Base-by-base conservation (phyloP, 2,888 invertebrate genomes). In the Anorthoa munda region DNA sequence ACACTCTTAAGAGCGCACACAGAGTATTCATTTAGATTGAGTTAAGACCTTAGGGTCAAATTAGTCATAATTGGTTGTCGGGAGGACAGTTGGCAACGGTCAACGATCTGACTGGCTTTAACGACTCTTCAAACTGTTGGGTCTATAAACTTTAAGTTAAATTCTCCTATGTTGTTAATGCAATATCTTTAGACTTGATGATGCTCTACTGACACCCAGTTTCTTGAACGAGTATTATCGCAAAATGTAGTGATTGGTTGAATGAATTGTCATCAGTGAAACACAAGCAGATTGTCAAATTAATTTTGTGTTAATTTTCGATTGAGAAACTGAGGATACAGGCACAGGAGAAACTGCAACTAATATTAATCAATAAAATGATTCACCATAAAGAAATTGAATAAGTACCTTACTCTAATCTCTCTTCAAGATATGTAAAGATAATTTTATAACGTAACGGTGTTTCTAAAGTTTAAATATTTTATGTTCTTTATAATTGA, bases 401-500 rank as follows among this genome's bases (percentile, higher is more conserved):
- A 51, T 58, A 56, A 18, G 4, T 7, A 26, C 18, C 12, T 26
- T n/a, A 51, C 39, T 45, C 26, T 7, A 72, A n/a, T 58, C 31
- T 31, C 5, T 73, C 18, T 45, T 21, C 21, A 5, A 21, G 2
- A n/a, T 58, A 31, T 13, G 46, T 17, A 61, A 75, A 55, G 23
- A 63, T n/a, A 63, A 63, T 63, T 51, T 17, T 21, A 75, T 31
- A 31, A n/a, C 55, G 39, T 59, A 77, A 77, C 46, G 18, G 63
- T 18, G 9, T 58, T 63, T 71, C 51, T 53, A 48, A 53, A 63
- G 11, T 18, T 58, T 9, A 58, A 51, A 46, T 48, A 48, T 53
- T 75, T 64, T 61, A 63, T 56, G 50, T 78, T 56, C 56, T 70
- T 11, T 4, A 48, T 63, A 77, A 61, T 61, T 72, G 64, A 65